Conservation (phyloP, 2,888 invertebrate species). For the Cheilosia variabilis region DNA sequence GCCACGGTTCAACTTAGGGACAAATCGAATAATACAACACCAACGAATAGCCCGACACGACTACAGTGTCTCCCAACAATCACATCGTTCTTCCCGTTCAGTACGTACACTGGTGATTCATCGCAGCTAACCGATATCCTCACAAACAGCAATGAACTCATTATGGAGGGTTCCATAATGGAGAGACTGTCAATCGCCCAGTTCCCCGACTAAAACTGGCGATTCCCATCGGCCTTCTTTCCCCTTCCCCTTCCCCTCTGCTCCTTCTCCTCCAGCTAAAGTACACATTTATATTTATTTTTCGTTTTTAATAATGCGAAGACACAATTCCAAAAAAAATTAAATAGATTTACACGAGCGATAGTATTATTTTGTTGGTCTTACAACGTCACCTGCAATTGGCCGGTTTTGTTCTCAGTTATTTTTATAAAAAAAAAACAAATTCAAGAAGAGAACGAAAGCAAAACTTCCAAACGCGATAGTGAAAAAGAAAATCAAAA, state of each 20-base stretch:
- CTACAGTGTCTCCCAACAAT: slow-evolving; percentile 79
- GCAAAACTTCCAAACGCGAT: slow-evolving; percentile 13
- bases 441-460: slow-evolving; percentile 13
- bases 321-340: slow-evolving; percentile 58
- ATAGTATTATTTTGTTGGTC: slow-evolving; percentile 60
- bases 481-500: background rate
- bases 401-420: slow-evolving; percentile 13
- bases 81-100: slow-evolving; percentile 84
- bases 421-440: slow-evolving; percentile 29
- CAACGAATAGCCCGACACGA: slow-evolving; percentile 77
- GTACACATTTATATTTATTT: slow-evolving; percentile 27
- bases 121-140: slow-evolving; percentile 82
- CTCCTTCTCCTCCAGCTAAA: slow-evolving; percentile 39
- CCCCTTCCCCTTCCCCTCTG: slow-evolving; percentile 36
- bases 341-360: slow-evolving; percentile 2
- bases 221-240: background rate
- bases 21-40: slow-evolving; percentile 75
- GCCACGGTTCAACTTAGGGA: slow-evolving; percentile 60
- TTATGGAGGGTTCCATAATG: slow-evolving; percentile 82
- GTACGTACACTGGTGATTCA: slow-evolving; percentile 80
- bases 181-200: slow-evolving; percentile 82
- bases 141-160: slow-evolving; percentile 81
- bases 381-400: slow-evolving; percentile 25
- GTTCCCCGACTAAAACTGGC: slow-evolving; percentile 75
- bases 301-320: slow-evolving; percentile 5